phyloP scores from a whole-genome alignment of 2,113 vertebrate species.

The Aspiorhynchus laticeps region DNA sequence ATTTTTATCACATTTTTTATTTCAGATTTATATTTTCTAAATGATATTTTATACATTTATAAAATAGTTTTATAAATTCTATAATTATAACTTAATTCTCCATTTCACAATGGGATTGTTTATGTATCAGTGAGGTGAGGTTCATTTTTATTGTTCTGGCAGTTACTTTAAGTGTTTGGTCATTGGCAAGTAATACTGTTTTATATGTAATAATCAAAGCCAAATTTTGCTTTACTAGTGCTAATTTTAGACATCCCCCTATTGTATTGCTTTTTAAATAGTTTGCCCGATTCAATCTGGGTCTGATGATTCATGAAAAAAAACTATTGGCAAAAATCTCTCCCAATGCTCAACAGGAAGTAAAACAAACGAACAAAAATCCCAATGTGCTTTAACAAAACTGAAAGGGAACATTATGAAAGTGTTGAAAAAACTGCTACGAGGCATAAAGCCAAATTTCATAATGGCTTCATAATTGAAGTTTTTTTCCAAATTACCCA shows the following conservation, averaged over 20 bases:
- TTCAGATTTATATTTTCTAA: neutral
- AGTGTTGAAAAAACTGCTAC: neutral
- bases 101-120: neutral
- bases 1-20: neutral
- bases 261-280: neutral
- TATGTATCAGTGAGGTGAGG: neutral
- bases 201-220: neutral
- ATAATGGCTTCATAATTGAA: slow-evolving; percentile 2
- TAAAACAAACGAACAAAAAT: neutral
- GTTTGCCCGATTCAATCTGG: neutral
- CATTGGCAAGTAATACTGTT: neutral
- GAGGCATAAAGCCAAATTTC: neutral
- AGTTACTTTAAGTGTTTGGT: neutral
- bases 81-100: neutral
- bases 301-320: neutral
- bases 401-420: neutral
- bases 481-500: neutral
- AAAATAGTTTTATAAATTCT: too few relatives aligned
- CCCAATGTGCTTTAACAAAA: neutral
- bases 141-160: neutral
- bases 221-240: neutral
- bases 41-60: too few relatives aligned
- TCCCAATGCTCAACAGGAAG: neutral
- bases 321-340: neutral
- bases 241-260: neutral